A percentile compares a stretch with the other conserved stretches of the same genome.
Conservation (phyloP, 1,140 invertebrate genomes). For the Papilio polytes region DNA sequence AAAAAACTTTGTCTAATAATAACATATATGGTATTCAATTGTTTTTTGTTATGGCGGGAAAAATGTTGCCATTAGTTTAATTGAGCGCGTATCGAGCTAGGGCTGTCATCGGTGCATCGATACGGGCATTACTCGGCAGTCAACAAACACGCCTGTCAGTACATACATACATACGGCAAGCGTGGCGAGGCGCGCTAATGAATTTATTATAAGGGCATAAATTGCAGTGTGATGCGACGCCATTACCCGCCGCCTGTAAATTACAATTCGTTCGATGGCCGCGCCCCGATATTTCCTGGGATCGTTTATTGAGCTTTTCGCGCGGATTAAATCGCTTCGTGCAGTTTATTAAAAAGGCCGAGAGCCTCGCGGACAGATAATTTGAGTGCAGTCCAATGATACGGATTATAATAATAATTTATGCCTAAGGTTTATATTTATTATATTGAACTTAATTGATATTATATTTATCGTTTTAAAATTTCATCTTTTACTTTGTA, state of each 20-base stretch:
- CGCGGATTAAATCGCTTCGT: slow-evolving; percentile 65
- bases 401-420: neutral
- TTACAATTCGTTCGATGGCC: slow-evolving; percentile 70
- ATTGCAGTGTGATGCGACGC: slow-evolving; percentile 76
- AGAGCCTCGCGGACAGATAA: neutral
- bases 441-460: too few relatives aligned
- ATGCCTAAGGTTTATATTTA: neutral
- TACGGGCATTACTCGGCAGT: slow-evolving; percentile 41
- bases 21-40: neutral
- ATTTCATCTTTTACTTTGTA: too few relatives aligned
- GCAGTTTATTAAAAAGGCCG: slow-evolving; percentile 61
- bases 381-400: neutral
- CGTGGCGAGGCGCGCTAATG: slow-evolving; percentile 62
- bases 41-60: neutral
- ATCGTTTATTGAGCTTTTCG: slow-evolving; percentile 73
- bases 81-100: neutral
- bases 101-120: slow-evolving; percentile 37
- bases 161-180: slow-evolving; percentile 46
- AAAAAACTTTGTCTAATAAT: neutral
- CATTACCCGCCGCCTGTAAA: slow-evolving; percentile 76
- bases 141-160: slow-evolving; percentile 48
- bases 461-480: too few relatives aligned
- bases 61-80: neutral
- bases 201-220: slow-evolving; percentile 81
- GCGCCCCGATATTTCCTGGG: slow-evolving; percentile 61